Percentiles rank a stretch among this genome's conserved stretches.
Evolutionary conservation across 2,113 vertebrate genomes (phyloP).

Genomic region (Xiphophorus hellerii): DNA sequence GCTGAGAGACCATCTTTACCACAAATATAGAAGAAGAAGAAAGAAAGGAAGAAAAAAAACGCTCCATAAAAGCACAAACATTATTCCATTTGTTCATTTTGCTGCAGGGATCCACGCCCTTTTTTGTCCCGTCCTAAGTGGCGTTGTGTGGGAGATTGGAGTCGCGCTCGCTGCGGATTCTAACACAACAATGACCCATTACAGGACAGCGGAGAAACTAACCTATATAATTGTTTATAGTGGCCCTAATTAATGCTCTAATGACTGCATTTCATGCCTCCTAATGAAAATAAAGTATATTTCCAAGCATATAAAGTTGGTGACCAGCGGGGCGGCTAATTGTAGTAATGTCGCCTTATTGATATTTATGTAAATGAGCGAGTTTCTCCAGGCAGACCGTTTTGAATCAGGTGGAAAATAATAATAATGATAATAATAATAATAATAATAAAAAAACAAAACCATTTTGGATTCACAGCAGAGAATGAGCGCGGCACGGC

Average conservation of each 20-base stretch:
- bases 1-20: conserved; percentile 58
- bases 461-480: conserved; percentile 37
- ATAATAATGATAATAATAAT: not conserved
- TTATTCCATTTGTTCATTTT: conserved; percentile 65
- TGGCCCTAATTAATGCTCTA: conserved; percentile 79
- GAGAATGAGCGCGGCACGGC: conserved; percentile 50
- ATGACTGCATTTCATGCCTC: conserved; percentile 81
- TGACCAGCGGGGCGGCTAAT: conserved; percentile 78
- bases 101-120: conserved; percentile 38
- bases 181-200: conserved; percentile 72
- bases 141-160: conserved; percentile 59
- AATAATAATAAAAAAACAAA: no score
- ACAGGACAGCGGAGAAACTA: conserved; percentile 72
- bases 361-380: conserved; percentile 81
- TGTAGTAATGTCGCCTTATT: conserved; percentile 79
- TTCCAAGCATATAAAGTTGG: conserved; percentile 80
- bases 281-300: conserved; percentile 84
- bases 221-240: conserved; percentile 79
- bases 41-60: no score
- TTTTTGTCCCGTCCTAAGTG: conserved; percentile 31
- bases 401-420: conserved; percentile 57
- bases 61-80: conserved; percentile 51
- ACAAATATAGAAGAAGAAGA: not conserved
- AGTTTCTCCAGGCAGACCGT: conserved; percentile 67
- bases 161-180: conserved; percentile 57